Percentiles rank a stretch among this genome's conserved stretches.
Evolutionary conservation across 2,113 vertebrate genomes (phyloP).

Genomic region (Phyllostomus discolor): DNA sequence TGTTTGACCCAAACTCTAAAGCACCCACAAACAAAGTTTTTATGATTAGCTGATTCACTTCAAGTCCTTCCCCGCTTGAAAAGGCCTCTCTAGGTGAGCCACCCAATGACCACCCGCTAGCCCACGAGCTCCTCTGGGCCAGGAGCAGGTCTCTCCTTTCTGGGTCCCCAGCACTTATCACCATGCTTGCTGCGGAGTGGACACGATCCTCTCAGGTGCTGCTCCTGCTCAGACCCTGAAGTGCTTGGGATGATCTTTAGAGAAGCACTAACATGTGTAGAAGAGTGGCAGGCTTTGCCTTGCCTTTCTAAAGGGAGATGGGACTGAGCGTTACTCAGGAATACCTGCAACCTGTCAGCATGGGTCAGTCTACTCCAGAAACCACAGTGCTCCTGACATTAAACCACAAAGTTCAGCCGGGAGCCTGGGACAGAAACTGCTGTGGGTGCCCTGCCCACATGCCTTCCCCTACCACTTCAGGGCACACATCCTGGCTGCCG

Average conservation of each 20-base stretch:
- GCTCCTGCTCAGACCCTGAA: not conserved
- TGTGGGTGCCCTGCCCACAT: too few relatives aligned
- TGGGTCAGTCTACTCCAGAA: not conserved
- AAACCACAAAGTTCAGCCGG: not conserved
- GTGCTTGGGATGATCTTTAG: not conserved
- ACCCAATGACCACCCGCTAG: not conserved
- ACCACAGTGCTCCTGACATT: not conserved
- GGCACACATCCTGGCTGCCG: not conserved
- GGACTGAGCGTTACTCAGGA: not conserved
- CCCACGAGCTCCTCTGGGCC: not conserved
- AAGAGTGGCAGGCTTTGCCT: not conserved
- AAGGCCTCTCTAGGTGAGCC: not conserved
- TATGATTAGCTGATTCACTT: not conserved
- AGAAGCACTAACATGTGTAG: not conserved
- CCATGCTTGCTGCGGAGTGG: rapidly evolving
- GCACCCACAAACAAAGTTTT: not conserved
- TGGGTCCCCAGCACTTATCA: too few relatives aligned
- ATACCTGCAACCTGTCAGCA: not conserved
- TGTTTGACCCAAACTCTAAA: not conserved
- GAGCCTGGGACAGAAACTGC: not conserved
- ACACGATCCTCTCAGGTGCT: not conserved
- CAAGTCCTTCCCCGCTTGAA: not conserved
- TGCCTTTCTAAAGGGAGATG: not conserved
- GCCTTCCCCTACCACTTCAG: not conserved
- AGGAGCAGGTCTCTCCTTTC: not conserved